A percentile compares a stretch with the other conserved stretches of the same genome.
Conservation (phyloP, 2,888 invertebrate genomes). For the Lasioglossum oenotherae region DNA sequence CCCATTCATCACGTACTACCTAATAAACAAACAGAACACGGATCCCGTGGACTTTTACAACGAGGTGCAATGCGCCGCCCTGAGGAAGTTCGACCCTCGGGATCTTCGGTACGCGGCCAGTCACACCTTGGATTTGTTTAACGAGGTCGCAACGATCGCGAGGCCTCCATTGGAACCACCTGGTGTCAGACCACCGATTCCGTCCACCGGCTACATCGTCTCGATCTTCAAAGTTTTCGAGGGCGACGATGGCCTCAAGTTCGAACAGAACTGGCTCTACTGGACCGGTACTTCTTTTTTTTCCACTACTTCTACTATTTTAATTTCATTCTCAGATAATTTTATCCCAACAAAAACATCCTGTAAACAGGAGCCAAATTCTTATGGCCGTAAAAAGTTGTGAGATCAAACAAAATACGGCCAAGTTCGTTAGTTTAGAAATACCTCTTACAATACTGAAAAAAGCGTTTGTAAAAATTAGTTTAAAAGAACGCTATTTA, state of each 20-base stretch:
- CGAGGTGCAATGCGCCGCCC: slow-evolving; percentile 92
- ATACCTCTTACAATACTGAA: too few relatives aligned
- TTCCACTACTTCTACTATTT: neutral
- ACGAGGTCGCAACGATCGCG: slow-evolving; percentile 96
- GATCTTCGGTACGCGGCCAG: slow-evolving; percentile 92
- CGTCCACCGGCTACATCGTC: slow-evolving; percentile 95
- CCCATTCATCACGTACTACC: slow-evolving; percentile 95
- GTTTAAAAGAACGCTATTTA: too few relatives aligned
- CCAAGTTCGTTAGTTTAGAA: too few relatives aligned
- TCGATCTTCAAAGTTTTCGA: slow-evolving; percentile 98
- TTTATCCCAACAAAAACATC: too few relatives aligned
- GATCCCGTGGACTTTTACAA: slow-evolving; percentile 95
- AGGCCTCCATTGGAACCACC: slow-evolving; percentile 93
- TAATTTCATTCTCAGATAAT: neutral
- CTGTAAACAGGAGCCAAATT: too few relatives aligned
- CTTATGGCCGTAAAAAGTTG: too few relatives aligned
- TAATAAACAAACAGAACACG: slow-evolving; percentile 94
- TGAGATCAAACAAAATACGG: too few relatives aligned
- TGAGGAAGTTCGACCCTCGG: slow-evolving; percentile 94
- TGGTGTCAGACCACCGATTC: slow-evolving; percentile 91
- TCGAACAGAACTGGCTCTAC: slow-evolving; percentile 97
- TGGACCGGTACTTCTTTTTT: slow-evolving; percentile 89
- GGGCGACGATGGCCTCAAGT: slow-evolving; percentile 96
- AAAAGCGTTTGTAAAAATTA: too few relatives aligned
- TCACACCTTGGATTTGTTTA: slow-evolving; percentile 94